These are phyloP conservation scores for Microtus pennsylvanicus DNA, from an alignment of 2,113 vertebrate species.

Conservation along the genomic window DNA sequence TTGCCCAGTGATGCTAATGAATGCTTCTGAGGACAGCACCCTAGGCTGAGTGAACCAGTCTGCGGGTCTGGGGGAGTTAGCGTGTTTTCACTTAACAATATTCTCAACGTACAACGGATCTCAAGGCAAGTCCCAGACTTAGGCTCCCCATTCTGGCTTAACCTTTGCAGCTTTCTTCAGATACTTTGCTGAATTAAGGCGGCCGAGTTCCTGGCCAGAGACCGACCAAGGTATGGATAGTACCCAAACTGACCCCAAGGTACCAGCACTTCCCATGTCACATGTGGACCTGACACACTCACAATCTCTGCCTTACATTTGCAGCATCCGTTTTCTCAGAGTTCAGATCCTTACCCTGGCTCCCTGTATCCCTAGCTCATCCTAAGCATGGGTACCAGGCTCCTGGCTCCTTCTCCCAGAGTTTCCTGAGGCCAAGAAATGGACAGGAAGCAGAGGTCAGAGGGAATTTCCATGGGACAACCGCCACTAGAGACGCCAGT, in stretches of 20 bases:
- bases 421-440: not conserved
- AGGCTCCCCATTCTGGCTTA: not conserved
- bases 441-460: not conserved
- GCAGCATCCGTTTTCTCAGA: not conserved
- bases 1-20: not conserved
- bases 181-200: not conserved
- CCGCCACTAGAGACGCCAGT: not conserved
- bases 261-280: not conserved
- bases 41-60: not conserved
- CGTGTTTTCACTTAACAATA: not conserved
- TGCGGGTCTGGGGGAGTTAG: accelerated
- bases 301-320: not conserved
- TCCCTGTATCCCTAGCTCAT: not conserved
- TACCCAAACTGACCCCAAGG: not conserved
- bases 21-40: not conserved
- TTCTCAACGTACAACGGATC: not conserved
- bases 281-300: not conserved
- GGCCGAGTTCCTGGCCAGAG: not conserved
- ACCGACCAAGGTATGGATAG: not conserved
- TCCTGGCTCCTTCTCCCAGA: not conserved
- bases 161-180: not conserved
- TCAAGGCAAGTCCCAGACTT: not conserved
- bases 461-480: not conserved
- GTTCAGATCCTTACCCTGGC: not conserved
- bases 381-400: not conserved